Conservation (phyloP, 1,140 invertebrate genomes). For the Phthorimaea operculella region DNA sequence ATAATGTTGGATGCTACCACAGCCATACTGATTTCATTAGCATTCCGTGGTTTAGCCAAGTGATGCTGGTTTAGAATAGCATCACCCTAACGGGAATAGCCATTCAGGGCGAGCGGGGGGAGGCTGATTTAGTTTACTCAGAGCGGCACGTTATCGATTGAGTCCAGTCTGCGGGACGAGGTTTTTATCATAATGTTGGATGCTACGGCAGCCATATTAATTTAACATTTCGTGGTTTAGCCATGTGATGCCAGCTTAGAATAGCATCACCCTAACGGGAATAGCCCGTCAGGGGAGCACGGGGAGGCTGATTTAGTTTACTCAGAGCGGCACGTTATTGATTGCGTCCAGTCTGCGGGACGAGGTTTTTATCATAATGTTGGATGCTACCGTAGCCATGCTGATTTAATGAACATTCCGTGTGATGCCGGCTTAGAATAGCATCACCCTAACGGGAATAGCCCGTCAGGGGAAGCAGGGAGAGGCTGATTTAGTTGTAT, state of each 20-base stretch:
- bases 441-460: conserved; percentile 5
- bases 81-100: conserved; percentile 4
- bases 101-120: neutral
- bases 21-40: neutral
- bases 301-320: conserved; percentile 13
- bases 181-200: neutral
- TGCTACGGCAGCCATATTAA: too few relatives aligned
- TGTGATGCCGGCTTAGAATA: too few relatives aligned
- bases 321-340: conserved; percentile 14
- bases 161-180: neutral
- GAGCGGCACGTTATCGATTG: conserved; percentile 16
- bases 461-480: neutral
- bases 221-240: too few relatives aligned
- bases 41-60: too few relatives aligned
- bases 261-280: too few relatives aligned
- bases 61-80: too few relatives aligned
- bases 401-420: too few relatives aligned
- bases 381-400: neutral
- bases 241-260: too few relatives aligned
- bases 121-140: conserved; percentile 13
- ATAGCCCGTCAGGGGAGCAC: neutral
- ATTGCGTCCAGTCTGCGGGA: conserved; percentile 8
- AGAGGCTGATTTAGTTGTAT: conserved; percentile 13
- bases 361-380: neutral
- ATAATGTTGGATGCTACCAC: neutral